These are phyloP conservation scores for Lapara coniferarum DNA, from an alignment of 2,888 invertebrate species.

Conservation along the genomic window DNA sequence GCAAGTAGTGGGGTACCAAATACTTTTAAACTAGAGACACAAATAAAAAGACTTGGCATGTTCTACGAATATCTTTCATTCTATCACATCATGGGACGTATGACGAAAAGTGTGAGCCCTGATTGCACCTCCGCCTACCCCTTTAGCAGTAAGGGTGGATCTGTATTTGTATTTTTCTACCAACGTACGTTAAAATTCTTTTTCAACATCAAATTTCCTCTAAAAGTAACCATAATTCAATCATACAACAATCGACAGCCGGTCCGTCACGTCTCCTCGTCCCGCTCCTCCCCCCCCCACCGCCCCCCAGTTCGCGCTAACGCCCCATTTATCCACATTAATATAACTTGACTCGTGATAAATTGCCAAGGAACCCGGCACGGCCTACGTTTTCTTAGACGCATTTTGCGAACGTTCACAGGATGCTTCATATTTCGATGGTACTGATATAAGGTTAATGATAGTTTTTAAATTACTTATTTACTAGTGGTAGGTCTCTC, in stretches of 20 bases:
- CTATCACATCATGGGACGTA: neutral
- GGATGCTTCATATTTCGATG: constrained; percentile 45
- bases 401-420: constrained; percentile 66
- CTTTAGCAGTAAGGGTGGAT: neutral
- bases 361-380: constrained; percentile 73
- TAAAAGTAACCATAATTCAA: constrained; percentile 19
- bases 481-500: too few relatives aligned
- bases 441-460: too few relatives aligned
- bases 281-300: constrained; percentile 38
- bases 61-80: neutral
- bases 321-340: constrained; percentile 79
- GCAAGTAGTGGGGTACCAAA: too few relatives aligned
- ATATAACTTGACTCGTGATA: constrained; percentile 82
- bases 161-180: too few relatives aligned
- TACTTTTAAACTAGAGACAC: too few relatives aligned
- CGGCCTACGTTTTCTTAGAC: constrained; percentile 79
- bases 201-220: neutral
- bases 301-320: constrained; percentile 43
- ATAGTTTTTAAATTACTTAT: too few relatives aligned
- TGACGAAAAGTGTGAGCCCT: too few relatives aligned
- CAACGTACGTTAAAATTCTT: too few relatives aligned
- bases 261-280: constrained; percentile 42
- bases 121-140: neutral
- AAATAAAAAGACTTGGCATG: too few relatives aligned
- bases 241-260: constrained; percentile 31